These are phyloP conservation scores for Xestoiulus laeticollis DNA, from an alignment of 2,888 invertebrate species.

Conservation along the genomic window DNA sequence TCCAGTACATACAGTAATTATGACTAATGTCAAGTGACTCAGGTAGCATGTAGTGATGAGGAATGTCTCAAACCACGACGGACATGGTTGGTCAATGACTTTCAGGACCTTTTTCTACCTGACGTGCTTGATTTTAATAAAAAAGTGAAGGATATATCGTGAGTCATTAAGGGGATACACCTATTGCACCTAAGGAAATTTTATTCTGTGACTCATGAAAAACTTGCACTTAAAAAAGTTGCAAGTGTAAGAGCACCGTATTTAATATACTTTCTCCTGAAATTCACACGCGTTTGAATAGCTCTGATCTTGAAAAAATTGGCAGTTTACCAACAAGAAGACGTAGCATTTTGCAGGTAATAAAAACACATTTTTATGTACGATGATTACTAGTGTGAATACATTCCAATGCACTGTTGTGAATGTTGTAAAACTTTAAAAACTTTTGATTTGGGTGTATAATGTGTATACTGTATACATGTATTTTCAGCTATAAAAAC, in stretches of 20 bases:
- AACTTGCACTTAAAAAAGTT: background rate
- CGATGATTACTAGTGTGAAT: background rate
- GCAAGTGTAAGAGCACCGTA: slow-evolving; percentile 4
- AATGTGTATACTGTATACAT: too few species aligned
- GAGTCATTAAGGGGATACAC: slow-evolving; percentile 34
- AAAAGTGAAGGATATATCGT: background rate
- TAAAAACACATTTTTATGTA: background rate
- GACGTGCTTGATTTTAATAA: background rate
- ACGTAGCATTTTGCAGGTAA: background rate
- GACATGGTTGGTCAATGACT: slow-evolving; percentile 35
- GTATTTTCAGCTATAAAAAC: too few species aligned
- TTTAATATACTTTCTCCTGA: background rate
- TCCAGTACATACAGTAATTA: background rate
- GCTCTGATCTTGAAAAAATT: background rate
- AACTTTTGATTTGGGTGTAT: background rate
- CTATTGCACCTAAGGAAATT: slow-evolving; percentile 19
- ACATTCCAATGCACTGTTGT: background rate
- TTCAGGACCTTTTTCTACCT: slow-evolving; percentile 33
- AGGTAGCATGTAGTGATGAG: background rate
- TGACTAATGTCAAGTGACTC: background rate
- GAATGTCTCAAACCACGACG: slow-evolving; percentile 3
- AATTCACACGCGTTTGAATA: background rate
- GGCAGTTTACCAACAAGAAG: background rate
- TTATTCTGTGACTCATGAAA: background rate
- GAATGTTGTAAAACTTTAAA: background rate